Percentiles rank a stretch among this genome's conserved stretches.
phyloP scores from a whole-genome alignment of 37 sponge, comb jelly and placozoan species.

The Geodia barretti region DNA sequence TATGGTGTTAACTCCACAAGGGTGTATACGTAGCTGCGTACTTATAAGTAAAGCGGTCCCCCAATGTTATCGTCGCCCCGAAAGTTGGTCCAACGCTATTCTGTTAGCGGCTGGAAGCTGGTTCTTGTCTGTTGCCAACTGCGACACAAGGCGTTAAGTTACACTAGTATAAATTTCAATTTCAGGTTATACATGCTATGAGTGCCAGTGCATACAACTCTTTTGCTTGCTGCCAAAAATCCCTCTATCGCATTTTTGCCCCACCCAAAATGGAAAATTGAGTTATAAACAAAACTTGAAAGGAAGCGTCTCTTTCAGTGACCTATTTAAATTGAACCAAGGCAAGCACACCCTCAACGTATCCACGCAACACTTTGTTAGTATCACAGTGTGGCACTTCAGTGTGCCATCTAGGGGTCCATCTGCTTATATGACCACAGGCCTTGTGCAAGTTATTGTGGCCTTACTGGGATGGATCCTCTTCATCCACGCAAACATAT shows the following conservation, averaged over 20 bases:
- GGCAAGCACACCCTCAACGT: neutral
- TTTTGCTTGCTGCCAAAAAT: neutral
- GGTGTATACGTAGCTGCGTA: too few species aligned
- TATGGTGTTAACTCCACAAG: too few species aligned
- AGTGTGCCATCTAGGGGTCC: too few species aligned
- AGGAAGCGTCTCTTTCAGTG: slow-evolving; percentile 8
- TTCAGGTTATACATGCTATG: neutral
- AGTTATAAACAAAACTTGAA: slow-evolving; percentile 13
- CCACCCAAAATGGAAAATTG: neutral
- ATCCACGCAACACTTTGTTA: too few species aligned
- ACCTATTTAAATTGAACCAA: neutral
- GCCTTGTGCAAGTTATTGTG: too few species aligned
- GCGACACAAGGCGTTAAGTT: neutral
- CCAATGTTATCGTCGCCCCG: neutral
- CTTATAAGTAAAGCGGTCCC: neutral
- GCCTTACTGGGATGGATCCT: too few species aligned
- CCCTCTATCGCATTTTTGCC: neutral
- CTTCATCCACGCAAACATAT: too few species aligned
- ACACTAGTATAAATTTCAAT: neutral
- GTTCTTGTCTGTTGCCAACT: neutral
- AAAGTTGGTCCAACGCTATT: neutral
- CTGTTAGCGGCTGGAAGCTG: neutral
- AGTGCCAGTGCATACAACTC: neutral
- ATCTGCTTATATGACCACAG: too few species aligned
- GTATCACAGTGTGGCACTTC: neutral